Base-by-base conservation (phyloP, 2,113 vertebrate genomes). In the Anarhynchus alexandrinus region DNA sequence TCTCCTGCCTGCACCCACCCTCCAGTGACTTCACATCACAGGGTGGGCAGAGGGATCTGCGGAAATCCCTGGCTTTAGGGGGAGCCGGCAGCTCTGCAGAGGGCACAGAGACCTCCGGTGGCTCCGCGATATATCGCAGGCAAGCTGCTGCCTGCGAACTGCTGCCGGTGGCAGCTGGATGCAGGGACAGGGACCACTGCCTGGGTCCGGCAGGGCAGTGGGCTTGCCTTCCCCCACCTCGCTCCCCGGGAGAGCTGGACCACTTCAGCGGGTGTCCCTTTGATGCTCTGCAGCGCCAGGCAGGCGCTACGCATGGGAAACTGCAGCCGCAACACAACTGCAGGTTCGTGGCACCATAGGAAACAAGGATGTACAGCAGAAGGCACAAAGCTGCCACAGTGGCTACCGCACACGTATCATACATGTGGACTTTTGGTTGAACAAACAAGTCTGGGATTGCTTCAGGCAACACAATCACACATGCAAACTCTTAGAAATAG, bases 361-460 rank as follows among this genome's bases (percentile, higher is more conserved):
- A 15, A 43, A 36, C 4, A 13, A 26, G 18, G 26, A 21, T 27
- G 15, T 14, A 3, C 5, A 8, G 40, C 38, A 22, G 43, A 12
- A 47, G 36, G 42, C 29, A 40, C 23, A 27, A 23, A 47, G 40
- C 14, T 43, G 25, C 40, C 2, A 4, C 52, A 5, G 58, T 3
- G 32, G 19, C 18, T 6, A 10, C n/a, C 6, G 0, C 7, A 14
- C 6, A 2, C 2, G 0, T 9, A 51, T 6, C 9, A 4, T 5
- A 49, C 10, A 7, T 9, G 18, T 10, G 16, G 45, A 16, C 16
- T 45, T 54, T 5, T 0, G 1, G 7, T 10, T 32, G n/a, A 29
- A 55, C 69, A 69, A 70, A 43, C 10, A 19, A 58, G 30, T 15
- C 45, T 62, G 21, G n/a, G 17, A 36, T 42, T 23, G 43, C 66